These are phyloP conservation scores for Crotalus adamanteus DNA, from an alignment of 2,797 vertebrate species.

Conservation along the genomic window DNA sequence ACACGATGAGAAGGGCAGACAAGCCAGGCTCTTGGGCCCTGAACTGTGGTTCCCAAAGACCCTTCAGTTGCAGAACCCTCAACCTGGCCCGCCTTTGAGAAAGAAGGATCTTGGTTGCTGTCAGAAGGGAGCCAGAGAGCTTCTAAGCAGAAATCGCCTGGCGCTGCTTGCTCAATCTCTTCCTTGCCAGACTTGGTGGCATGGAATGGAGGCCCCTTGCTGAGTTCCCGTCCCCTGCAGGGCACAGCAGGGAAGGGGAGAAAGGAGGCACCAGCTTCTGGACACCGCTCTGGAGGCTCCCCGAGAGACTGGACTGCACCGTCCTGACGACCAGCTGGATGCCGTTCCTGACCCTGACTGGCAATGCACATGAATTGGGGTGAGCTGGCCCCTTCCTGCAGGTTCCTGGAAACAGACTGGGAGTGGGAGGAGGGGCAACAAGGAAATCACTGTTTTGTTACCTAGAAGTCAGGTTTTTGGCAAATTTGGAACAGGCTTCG, in stretches of 20 bases:
- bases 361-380: background rate
- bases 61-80: background rate
- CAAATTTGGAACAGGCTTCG: background rate
- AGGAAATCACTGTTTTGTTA: rapidly evolving
- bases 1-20: too few species aligned
- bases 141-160: background rate
- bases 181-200: background rate
- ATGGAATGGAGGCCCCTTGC: background rate
- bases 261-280: background rate
- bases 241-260: background rate
- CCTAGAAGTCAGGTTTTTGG: constrained; percentile 3
- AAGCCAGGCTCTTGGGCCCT: background rate
- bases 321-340: rapidly evolving
- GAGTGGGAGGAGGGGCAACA: rapidly evolving
- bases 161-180: background rate
- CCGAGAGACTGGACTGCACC: rapidly evolving
- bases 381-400: constrained; percentile 22
- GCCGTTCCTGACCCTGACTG: rapidly evolving
- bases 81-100: background rate
- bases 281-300: background rate
- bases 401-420: background rate
- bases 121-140: background rate
- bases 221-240: background rate
- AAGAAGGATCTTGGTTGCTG: too few species aligned
- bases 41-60: background rate